These are phyloP conservation scores for Phodopus roborovskii DNA, from an alignment of 2,113 vertebrate species.

Conservation along the genomic window DNA sequence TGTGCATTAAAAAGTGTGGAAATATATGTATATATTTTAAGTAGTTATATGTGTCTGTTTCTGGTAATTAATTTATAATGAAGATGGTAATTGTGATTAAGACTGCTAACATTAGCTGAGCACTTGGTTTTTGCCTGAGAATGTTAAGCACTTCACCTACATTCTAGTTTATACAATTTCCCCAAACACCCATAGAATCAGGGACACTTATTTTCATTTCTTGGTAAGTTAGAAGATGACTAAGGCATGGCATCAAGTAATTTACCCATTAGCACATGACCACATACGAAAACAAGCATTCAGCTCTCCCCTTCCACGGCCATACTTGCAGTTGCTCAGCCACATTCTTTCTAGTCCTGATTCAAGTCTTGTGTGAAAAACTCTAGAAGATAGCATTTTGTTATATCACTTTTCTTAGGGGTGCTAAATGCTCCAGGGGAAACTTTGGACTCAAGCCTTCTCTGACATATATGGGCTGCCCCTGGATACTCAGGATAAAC, in stretches of 20 bases:
- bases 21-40: constrained; percentile 28
- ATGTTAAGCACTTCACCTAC: constrained; percentile 11
- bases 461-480: background rate
- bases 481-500: background rate
- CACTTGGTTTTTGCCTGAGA: constrained; percentile 46
- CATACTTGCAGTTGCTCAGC: background rate
- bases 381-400: background rate
- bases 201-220: constrained; percentile 13
- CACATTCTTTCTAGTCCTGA: constrained; percentile 15
- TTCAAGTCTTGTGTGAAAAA: background rate
- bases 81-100: background rate
- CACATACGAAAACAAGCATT: background rate
- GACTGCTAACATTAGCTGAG: background rate
- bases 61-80: constrained; percentile 32
- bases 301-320: constrained; percentile 8
- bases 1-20: background rate
- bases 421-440: background rate
- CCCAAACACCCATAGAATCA: background rate
- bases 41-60: constrained; percentile 46
- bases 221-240: constrained; percentile 45
- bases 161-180: constrained; percentile 34
- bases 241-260: constrained; percentile 12
- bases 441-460: background rate
- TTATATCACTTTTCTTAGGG: background rate
- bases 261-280: background rate